phyloP scores from a whole-genome alignment of 1,140 invertebrate genomes.

The Sesamia nonagrioides region DNA sequence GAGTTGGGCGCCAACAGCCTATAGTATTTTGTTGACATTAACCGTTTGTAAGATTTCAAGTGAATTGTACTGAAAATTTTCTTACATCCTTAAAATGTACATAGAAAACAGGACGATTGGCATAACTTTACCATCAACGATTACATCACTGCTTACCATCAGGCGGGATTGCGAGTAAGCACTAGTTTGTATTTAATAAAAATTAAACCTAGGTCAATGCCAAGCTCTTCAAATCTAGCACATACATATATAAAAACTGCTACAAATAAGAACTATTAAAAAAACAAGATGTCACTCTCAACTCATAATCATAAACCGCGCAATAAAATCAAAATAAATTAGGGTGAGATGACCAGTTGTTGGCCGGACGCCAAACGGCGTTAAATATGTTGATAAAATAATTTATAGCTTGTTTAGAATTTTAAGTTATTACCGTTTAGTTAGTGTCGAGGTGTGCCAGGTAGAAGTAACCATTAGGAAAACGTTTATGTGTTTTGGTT shows the following conservation, averaged over 20 bases:
- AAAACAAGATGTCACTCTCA: constrained; percentile 38
- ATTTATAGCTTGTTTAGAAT: constrained; percentile 21
- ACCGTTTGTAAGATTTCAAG: too few species aligned
- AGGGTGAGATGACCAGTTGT: constrained; percentile 8
- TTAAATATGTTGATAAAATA: constrained; percentile 29
- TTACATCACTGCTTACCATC: too few species aligned
- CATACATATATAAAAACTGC: background rate
- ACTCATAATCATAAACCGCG: constrained; percentile 18
- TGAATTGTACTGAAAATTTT: too few species aligned
- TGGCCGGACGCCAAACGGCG: background rate
- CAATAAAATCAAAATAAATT: constrained; percentile 49
- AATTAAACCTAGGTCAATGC: constrained; percentile 42
- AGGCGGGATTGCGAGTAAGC: too few species aligned
- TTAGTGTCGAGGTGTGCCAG: background rate
- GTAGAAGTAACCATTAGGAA: background rate
- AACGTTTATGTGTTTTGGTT: background rate
- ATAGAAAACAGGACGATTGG: background rate
- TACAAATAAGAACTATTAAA: constrained; percentile 19
- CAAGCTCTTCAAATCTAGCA: constrained; percentile 16
- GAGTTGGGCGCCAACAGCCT: too few species aligned
- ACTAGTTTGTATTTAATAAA: too few species aligned
- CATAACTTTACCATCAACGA: too few species aligned
- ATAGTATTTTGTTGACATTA: too few species aligned
- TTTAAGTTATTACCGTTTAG: constrained; percentile 23
- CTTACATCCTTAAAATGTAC: background rate